Percentiles rank a stretch among this genome's conserved stretches.
Evolutionary conservation across 2,113 vertebrate species (phyloP).

Genomic region (Crotalus horridus): DNA sequence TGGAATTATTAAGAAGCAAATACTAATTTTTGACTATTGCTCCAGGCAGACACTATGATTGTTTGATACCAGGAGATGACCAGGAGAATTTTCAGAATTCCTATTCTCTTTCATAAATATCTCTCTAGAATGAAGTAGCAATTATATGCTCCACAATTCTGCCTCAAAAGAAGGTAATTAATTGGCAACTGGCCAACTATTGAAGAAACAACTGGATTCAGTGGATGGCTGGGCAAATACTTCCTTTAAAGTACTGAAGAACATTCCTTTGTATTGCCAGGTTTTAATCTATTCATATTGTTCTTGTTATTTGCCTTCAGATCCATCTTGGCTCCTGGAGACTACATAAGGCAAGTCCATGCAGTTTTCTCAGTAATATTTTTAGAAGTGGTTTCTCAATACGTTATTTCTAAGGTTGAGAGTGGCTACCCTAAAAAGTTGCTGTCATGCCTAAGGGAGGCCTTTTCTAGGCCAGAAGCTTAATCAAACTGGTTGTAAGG

Average conservation of each 20-base stretch:
- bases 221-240: neutral
- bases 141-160: neutral
- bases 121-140: neutral
- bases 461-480: neutral
- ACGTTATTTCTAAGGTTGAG: no score
- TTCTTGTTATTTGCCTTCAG: neutral
- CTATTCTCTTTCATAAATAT: neutral
- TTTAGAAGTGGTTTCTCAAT: no score
- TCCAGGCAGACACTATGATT: neutral
- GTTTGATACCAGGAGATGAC: neutral
- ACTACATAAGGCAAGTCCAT: neutral
- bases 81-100: neutral
- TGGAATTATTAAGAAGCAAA: neutral
- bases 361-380: no score
- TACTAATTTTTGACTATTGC: neutral
- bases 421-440: neutral
- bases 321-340: neutral
- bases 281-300: neutral
- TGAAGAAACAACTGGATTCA: neutral
- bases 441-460: neutral
- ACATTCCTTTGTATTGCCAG: neutral
- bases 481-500: neutral
- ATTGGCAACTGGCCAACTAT: neutral
- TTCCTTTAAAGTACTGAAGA: neutral
- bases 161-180: neutral